phyloP scores from a whole-genome alignment of 2,797 vertebrate species.

The Tadarida brasiliensis region DNA sequence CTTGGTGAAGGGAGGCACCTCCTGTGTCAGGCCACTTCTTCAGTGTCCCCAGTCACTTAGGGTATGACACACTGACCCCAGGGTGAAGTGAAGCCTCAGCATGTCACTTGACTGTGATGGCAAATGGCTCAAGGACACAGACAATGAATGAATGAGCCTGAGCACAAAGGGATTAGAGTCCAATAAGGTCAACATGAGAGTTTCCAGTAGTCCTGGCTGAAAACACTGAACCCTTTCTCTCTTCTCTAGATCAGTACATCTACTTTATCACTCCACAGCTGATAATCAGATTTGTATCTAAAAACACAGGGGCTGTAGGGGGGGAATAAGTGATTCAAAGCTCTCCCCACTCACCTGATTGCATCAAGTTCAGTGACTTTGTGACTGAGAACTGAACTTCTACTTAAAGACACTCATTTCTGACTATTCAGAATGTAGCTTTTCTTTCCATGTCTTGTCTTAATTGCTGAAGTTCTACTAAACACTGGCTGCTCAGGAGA shows the following conservation, averaged over 20 bases:
- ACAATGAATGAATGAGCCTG: conserved; percentile 50
- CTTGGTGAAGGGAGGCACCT: conserved; percentile 58
- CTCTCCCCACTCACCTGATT: not conserved
- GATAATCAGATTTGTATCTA: not conserved
- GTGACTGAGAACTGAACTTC: not conserved
- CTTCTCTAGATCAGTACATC: conserved; percentile 42
- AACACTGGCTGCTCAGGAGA: not conserved
- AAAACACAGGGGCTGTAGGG: not conserved
- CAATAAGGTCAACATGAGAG: not conserved
- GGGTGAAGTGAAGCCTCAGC: conserved; percentile 35
- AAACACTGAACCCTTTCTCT: conserved; percentile 35
- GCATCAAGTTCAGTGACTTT: not conserved
- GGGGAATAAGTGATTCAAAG: not conserved
- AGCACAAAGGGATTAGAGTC: not conserved
- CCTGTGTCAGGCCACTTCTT: conserved; percentile 54
- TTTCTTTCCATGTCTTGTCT: not conserved
- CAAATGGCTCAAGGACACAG: conserved; percentile 69
- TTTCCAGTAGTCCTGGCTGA: conserved; percentile 50
- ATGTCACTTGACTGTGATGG: conserved; percentile 26
- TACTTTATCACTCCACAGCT: conserved; percentile 23
- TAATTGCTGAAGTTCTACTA: not conserved
- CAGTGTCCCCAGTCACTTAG: conserved; percentile 23
- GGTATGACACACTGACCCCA: conserved; percentile 68
- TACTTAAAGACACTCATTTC: not conserved
- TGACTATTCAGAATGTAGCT: not conserved